Conservation (phyloP, 2,797 vertebrate genomes). For the Esox masquinongy region DNA sequence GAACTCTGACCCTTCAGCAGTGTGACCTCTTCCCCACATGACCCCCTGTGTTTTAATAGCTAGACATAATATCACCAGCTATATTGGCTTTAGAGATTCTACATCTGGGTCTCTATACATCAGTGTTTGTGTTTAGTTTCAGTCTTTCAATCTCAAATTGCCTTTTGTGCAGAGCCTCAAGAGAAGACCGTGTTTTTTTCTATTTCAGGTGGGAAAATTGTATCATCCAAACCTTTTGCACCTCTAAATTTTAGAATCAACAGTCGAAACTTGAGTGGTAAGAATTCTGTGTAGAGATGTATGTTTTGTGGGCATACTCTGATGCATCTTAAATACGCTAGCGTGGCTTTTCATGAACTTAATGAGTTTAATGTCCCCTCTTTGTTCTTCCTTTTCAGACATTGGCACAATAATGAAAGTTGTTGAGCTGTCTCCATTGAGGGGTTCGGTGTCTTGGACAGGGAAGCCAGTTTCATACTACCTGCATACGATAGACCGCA, state of each 20-base stretch:
- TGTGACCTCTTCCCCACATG: neutral
- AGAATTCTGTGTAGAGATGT: constrained; percentile 46
- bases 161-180: constrained; percentile 1
- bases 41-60: constrained; percentile 6
- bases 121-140: neutral
- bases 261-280: constrained; percentile 99
- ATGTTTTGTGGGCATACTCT: neutral
- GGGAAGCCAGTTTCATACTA: constrained; percentile 99
- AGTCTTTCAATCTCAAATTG: neutral
- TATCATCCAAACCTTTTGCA: constrained; percentile 99
- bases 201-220: constrained; percentile 92
- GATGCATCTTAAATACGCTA: neutral
- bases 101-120: neutral
- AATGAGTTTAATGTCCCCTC: neutral
- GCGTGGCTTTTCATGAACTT: neutral
- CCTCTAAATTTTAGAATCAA: constrained; percentile 99
- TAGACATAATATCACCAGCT: constrained; percentile 7
- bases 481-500: constrained; percentile 98
- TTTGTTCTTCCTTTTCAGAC: constrained; percentile 70
- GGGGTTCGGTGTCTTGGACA: constrained; percentile 98
- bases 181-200: constrained; percentile 34
- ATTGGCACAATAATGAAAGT: constrained; percentile 99
- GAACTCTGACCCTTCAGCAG: constrained; percentile 18
- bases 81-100: neutral
- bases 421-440: constrained; percentile 95